Base-by-base conservation (phyloP, 2,888 invertebrate species). In the Hypercompe scribonia region DNA sequence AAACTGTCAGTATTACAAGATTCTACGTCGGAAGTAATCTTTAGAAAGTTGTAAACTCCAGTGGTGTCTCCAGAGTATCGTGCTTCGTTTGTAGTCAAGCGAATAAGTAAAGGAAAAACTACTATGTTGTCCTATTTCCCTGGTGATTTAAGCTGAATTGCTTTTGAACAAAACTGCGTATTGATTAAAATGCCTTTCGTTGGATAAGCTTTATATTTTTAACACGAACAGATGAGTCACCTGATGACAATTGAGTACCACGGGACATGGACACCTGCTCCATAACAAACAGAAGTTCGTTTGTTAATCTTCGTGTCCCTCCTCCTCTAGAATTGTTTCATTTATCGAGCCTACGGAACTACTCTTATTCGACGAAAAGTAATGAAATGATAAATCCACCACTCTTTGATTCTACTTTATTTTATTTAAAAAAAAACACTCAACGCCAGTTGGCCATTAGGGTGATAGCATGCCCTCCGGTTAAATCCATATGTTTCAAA, bases 51-150 rank as follows among this genome's bases (percentile, higher is more conserved):
- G 61, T 81, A 83, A 81, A 76, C 82, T 79, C 33, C 65, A 39
- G 72, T 80, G 83, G 78, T 80, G 80, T 81, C 83, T 80, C 84
- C 63, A 0, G 81, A 72, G 84, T 24, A 74, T 58, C 64, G 68
- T 74, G 74, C 74, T 83, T 78, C 80, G 80, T 83, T 82, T 77
- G 78, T 77, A 80, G 77, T 79, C 76, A 79, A 76, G 78, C 76
- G 71, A 68, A 70, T 68, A 68, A 46, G 76, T 70, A 73, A 75
- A 78, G 78, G 77, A 80, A 75, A 79, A 81, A 77, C 75, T 77
- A 80, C 75, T 76, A 84, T 70, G 69, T 74, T 75, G 71, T 74
- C 73, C 70, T 81, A 82, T 83, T 83, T 81, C 84, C 81, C 79
- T 65, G 58, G 78, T 61, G 83, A 65, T 73, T 68, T 73, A 68